Evolutionary conservation across 2,797 vertebrate species (phyloP), one percentile per base, ranked within the genome.

Genomic region (Bradypodion pumilum): DNA sequence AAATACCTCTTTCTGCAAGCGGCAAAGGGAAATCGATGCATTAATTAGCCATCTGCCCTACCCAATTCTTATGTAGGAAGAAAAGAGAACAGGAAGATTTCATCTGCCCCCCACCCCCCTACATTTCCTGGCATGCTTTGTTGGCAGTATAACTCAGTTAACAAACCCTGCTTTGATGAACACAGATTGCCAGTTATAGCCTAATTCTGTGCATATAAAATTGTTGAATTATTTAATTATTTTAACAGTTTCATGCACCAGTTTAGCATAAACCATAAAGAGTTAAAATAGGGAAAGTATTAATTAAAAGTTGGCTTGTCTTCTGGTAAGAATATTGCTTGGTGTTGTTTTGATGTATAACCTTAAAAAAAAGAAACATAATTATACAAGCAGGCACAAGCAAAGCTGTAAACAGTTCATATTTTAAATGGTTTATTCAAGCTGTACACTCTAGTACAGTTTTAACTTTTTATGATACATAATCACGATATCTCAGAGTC

Each of bases 381-480:
- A 12, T n/a, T 5, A 13, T 52, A 72, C 46, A 74, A 84, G 32
- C 52, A 84, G 40, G n/a, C n/a, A n/a, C n/a, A n/a, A 73, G 63
- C 63, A 87, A 82, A 46, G 37, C 16, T 87, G 32, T 88, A 37
- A 85, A 80, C 15, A 82, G 29, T 68, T 85, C 66, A 60, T 5
- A 40, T 62, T 27, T 86, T 90, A 23, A 25, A 86, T 68, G 65
- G 66, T 65, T 69, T 81, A 16, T 15, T 81, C 42, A 83, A 59
- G 12, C 19, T 59, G 40, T 85, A 80, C 40, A 84, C 72, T 40
- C n/a, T 46, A 32, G 2, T 2, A n/a, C 73, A 70, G 74, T 72
- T 80, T 77, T 76, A 69, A 69, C 68, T 77, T 70, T 52, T 81
- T 73, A 46, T 37, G 9, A 9, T 7, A 66, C 75, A 60, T 49